Base-by-base conservation (phyloP, 1,140 invertebrate genomes). In the Sycobia sp. region DNA sequence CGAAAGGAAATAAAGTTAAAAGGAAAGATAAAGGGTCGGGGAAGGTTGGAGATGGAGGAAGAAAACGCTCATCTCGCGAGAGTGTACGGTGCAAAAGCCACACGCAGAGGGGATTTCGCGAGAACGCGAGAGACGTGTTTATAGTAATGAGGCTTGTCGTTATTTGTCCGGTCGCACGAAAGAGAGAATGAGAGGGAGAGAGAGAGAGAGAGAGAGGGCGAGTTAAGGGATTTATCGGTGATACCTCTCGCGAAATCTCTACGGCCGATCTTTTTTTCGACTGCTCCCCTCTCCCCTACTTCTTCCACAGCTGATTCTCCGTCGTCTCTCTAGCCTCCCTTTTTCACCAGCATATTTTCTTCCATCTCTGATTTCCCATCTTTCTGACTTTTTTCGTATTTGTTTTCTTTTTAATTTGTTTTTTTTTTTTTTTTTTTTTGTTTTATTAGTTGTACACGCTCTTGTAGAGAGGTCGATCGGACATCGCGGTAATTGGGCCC, bases 101-200 rank as follows among this genome's bases (percentile, higher is more conserved):
- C 76, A 77, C 76, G 76, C 75, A 77, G 75, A 75, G 74, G 72
- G 34, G 32, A 11, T 43, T 18, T 4, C 4, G 29, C 4, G 29
- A 32, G 72, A 73, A 20, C 34, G 58, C 59, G 32, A 47, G 73
- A 76, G 76, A 76, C 76, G 77, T 79, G 76, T 79, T 80, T 80
- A 80, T 80, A 80, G 78, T 80, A 80, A 80, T 80, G 77, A 79
- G 76, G 73, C 77, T 79, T 80, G 78, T 80, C 78, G 78, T 80
- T 80, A 80, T 80, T 80, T 80, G 78, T 80, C 76, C 76, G 69
- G 16, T 25, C n/a, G n/a, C n/a, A n/a, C n/a, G n/a, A n/a, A n/a
- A n/a, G n/a, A n/a, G n/a, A n/a, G n/a, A n/a, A n/a, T n/a, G n/a
- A n/a, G n/a, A n/a, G n/a, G n/a, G n/a, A n/a, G n/a, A n/a, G n/a